Percentiles rank a stretch among this genome's conserved stretches.
Conservation (phyloP, 2,888 invertebrate species). For the Antheraea yamamai region DNA sequence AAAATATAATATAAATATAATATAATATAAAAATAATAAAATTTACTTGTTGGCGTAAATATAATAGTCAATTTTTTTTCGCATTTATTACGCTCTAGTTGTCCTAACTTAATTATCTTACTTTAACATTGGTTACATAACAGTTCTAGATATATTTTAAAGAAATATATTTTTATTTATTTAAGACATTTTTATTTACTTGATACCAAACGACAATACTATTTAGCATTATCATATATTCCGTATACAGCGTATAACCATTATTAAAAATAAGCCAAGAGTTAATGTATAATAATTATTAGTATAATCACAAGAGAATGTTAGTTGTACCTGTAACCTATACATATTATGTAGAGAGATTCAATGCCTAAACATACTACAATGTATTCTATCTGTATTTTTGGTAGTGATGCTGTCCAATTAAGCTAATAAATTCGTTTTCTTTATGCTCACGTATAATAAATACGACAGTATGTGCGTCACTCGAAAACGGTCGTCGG, state of each 20-base stretch:
- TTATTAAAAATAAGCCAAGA: not conserved
- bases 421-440: slow-evolving; percentile 49
- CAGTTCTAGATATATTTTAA: too few relatives aligned
- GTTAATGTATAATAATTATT: not conserved
- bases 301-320: too few relatives aligned
- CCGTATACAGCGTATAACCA: not conserved
- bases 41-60: too few relatives aligned
- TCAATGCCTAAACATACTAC: slow-evolving; percentile 9
- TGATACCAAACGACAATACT: too few relatives aligned
- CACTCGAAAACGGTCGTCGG: slow-evolving; percentile 38
- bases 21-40: not conserved
- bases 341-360: not conserved
- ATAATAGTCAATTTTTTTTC: too few relatives aligned
- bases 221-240: not conserved
- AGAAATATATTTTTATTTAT: too few relatives aligned
- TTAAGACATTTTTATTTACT: too few relatives aligned
- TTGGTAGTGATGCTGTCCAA: slow-evolving; percentile 32
- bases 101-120: too few relatives aligned
- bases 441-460: slow-evolving; percentile 50
- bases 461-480: slow-evolving; percentile 56
- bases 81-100: too few relatives aligned
- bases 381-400: not conserved
- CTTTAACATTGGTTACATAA: too few relatives aligned
- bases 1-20: too few relatives aligned
- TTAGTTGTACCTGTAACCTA: not conserved